Evolutionary conservation across 2,888 invertebrate genomes (phyloP).

Genomic region (Lasioglossum morio): DNA sequence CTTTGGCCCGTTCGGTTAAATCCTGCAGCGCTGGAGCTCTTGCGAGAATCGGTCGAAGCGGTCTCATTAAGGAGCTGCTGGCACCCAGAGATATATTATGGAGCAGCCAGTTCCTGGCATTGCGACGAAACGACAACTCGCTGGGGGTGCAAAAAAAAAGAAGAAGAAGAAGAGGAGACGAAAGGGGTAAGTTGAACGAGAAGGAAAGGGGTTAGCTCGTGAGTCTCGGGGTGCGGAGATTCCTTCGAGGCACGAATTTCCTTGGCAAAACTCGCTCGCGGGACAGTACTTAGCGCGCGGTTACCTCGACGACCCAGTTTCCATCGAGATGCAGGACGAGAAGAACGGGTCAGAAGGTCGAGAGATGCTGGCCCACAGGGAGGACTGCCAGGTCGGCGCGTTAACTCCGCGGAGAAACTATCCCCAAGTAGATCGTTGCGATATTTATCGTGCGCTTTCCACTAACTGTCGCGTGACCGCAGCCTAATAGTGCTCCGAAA

Average conservation of each 20-base stretch:
- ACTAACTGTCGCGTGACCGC: constrained; percentile 49
- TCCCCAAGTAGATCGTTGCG: constrained; percentile 42
- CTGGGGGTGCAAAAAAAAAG: not conserved
- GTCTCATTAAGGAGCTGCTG: constrained; percentile 33
- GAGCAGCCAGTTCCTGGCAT: constrained; percentile 33
- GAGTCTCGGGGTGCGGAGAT: constrained; percentile 22
- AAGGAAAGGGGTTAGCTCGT: constrained; percentile 18
- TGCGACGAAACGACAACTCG: constrained; percentile 24
- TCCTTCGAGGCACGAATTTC: constrained; percentile 41
- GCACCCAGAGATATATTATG: constrained; percentile 17
- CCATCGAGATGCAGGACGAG: constrained; percentile 40
- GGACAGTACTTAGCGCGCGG: constrained; percentile 51
- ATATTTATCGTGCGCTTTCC: constrained; percentile 55
- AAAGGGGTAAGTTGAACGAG: not conserved
- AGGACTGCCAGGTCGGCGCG: constrained; percentile 56
- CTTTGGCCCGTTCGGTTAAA: constrained; percentile 9
- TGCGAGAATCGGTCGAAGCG: constrained; percentile 23
- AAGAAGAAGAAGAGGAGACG: not conserved
- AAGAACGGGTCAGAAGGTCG: constrained; percentile 17
- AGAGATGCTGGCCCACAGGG: constrained; percentile 40
- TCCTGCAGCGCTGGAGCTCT: not conserved
- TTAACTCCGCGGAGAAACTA: constrained; percentile 62
- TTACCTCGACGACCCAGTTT: constrained; percentile 60
- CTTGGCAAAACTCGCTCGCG: constrained; percentile 47
- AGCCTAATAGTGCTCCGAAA: not conserved